These are phyloP conservation scores for Platyscelio sp. DNA, from an alignment of 2,888 invertebrate species.

Conservation along the genomic window DNA sequence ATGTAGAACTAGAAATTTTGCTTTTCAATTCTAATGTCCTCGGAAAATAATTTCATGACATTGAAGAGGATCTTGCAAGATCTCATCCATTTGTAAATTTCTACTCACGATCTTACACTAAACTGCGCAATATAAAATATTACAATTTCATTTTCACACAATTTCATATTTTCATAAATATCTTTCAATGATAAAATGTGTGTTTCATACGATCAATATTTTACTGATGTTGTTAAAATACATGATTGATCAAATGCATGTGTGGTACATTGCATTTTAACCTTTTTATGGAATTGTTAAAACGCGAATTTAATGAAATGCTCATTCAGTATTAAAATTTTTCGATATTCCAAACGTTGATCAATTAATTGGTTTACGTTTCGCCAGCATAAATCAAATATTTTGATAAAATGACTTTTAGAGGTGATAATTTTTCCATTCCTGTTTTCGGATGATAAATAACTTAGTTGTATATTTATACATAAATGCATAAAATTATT, in stretches of 20 bases:
- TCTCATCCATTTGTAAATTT: too few relatives aligned
- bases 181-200: constrained; percentile 13
- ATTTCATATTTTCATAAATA: constrained; percentile 26
- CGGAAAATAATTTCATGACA: too few relatives aligned
- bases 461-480: too few relatives aligned
- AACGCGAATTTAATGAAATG: constrained; percentile 37
- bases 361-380: constrained; percentile 42
- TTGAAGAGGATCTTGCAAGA: too few relatives aligned
- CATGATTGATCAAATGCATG: constrained; percentile 51
- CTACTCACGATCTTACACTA: too few relatives aligned
- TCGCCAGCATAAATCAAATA: constrained; percentile 6
- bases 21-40: too few relatives aligned
- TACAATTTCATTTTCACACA: constrained; percentile 22
- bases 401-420: constrained; percentile 2
- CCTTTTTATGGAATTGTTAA: constrained; percentile 48
- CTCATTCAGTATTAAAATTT: constrained; percentile 25
- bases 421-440: not conserved
- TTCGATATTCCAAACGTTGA: constrained; percentile 31
- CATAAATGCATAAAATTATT: too few relatives aligned
- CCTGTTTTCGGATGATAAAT: too few relatives aligned
- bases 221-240: constrained; percentile 50
- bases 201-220: constrained; percentile 33
- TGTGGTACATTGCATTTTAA: constrained; percentile 41
- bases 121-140: too few relatives aligned
- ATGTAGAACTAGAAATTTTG: too few relatives aligned